These are phyloP conservation scores for Branchinecta lindahli DNA, from an alignment of 1,140 invertebrate genomes.

Conservation along the genomic window DNA sequence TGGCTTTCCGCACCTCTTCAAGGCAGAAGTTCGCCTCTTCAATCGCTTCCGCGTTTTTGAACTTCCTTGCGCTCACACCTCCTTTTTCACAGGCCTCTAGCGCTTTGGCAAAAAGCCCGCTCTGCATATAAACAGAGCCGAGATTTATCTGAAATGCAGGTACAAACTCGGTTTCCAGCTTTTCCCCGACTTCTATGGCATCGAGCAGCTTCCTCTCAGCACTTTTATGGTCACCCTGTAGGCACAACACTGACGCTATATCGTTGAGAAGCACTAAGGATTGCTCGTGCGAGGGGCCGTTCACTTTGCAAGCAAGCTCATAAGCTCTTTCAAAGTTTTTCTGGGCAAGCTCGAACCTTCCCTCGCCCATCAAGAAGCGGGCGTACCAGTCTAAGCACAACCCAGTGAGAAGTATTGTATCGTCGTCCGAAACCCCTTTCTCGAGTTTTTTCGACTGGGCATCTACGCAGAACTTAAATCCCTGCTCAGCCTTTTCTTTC, in stretches of 20 bases:
- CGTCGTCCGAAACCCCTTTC: constrained; percentile 37
- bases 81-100: neutral
- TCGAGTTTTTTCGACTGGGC: constrained; percentile 43
- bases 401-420: constrained; percentile 45
- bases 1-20: neutral
- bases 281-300: constrained; percentile 52
- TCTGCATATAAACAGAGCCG: neutral
- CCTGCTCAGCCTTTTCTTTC: constrained; percentile 47
- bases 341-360: constrained; percentile 43
- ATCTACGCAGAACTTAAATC: constrained; percentile 57
- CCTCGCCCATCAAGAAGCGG: constrained; percentile 47
- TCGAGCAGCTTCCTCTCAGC: constrained; percentile 52
- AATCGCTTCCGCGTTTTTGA: neutral
- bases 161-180: neutral
- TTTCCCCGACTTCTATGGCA: constrained; percentile 38
- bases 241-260: constrained; percentile 53
- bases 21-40: neutral
- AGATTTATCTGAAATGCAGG: neutral
- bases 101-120: neutral
- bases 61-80: neutral
- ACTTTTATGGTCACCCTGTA: constrained; percentile 44
- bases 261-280: constrained; percentile 66
- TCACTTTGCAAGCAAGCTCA: constrained; percentile 43
- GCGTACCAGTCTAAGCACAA: constrained; percentile 68
- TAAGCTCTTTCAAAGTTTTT: constrained; percentile 51